These are phyloP conservation scores for Dryobotodes eremita DNA, from an alignment of 2,888 invertebrate genomes.

Conservation along the genomic window DNA sequence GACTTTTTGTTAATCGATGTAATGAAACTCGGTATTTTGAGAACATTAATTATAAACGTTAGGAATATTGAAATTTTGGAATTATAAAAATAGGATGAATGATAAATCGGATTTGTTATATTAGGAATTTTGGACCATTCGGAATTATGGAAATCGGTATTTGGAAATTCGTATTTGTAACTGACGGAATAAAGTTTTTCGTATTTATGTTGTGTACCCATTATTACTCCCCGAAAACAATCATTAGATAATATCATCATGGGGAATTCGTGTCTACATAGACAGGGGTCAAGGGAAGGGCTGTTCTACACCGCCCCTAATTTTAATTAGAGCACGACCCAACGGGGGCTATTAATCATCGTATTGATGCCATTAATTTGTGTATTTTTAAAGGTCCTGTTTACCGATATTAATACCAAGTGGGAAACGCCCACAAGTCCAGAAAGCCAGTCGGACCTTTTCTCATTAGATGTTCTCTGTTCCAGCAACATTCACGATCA, in stretches of 20 bases:
- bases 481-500: slow-evolving; percentile 90
- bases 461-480: not conserved
- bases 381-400: not conserved
- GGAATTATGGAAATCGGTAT: too few relatives aligned
- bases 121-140: too few relatives aligned
- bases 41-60: too few relatives aligned
- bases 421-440: not conserved
- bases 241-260: not conserved
- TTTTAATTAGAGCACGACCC: not conserved
- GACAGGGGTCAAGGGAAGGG: not conserved
- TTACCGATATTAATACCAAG: not conserved
- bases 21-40: too few relatives aligned
- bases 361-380: not conserved
- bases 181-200: too few relatives aligned
- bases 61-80: too few relatives aligned
- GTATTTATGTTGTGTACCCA: too few relatives aligned
- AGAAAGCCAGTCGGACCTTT: not conserved
- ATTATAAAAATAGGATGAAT: too few relatives aligned
- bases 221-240: not conserved
- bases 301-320: not conserved
- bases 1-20: too few relatives aligned
- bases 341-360: not conserved
- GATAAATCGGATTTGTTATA: too few relatives aligned
- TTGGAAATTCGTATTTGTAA: too few relatives aligned
- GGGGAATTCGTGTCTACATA: too few relatives aligned